Evolutionary conservation across 2,113 vertebrate species (phyloP).

Genomic region (Rousettus leschenaultii): DNA sequence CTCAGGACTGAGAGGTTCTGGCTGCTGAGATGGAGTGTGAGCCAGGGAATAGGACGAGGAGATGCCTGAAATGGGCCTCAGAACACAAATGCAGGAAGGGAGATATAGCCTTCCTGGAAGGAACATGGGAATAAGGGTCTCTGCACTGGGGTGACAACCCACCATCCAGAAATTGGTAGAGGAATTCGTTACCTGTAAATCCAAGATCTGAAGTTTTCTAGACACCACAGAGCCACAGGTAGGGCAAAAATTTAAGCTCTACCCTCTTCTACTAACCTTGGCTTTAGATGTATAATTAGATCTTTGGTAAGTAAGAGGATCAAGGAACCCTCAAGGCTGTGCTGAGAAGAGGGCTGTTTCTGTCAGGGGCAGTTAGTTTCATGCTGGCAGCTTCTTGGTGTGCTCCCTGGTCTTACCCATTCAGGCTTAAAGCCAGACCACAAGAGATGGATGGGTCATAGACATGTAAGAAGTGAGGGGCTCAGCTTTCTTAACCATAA

Average conservation of each 20-base stretch:
- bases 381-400: not conserved
- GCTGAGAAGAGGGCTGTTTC: not conserved
- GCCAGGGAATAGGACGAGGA: not conserved
- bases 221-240: not conserved
- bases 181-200: not conserved
- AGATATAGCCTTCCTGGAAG: not conserved
- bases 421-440: not conserved
- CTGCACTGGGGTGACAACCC: not conserved
- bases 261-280: not conserved
- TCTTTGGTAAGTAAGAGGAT: not conserved
- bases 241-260: not conserved
- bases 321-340: not conserved
- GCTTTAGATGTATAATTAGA: not conserved
- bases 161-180: not conserved
- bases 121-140: not conserved
- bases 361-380: not conserved
- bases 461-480: not conserved
- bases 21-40: not conserved
- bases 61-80: too few species aligned
- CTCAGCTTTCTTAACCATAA: not conserved
- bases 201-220: not conserved
- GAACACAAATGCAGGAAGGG: not conserved
- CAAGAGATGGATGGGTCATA: not conserved
- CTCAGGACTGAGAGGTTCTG: constrained; percentile 46
- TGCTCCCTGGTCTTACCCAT: not conserved